phyloP scores from a whole-genome alignment of 2,113 vertebrate genomes.

The Chamaea fasciata region DNA sequence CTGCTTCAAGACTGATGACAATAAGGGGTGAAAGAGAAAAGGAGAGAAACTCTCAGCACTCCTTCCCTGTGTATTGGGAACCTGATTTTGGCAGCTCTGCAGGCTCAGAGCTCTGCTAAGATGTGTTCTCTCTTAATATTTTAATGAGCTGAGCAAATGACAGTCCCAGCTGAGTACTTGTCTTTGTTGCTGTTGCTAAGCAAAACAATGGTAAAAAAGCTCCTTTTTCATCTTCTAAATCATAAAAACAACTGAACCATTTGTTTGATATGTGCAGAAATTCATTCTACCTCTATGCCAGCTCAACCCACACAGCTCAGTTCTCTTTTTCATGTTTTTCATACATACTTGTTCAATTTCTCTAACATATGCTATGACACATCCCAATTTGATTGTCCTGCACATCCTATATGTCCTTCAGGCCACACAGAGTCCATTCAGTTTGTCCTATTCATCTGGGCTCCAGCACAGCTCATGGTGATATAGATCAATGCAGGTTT shows the following conservation, averaged over 20 bases:
- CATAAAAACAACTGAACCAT: constrained; percentile 15
- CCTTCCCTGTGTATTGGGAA: background rate
- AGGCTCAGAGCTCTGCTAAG: constrained; percentile 21
- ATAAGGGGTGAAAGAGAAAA: background rate
- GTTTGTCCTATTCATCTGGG: background rate
- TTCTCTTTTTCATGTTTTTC: background rate
- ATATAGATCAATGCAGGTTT: background rate
- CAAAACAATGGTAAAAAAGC: constrained; percentile 36
- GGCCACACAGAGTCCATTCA: background rate
- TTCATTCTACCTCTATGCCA: background rate
- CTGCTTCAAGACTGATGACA: background rate
- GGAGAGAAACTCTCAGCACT: background rate
- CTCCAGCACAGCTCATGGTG: background rate
- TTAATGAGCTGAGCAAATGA: constrained; percentile 63
- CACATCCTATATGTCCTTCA: background rate
- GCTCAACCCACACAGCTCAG: background rate
- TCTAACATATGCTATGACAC: background rate
- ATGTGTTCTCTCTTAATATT: constrained; percentile 63
- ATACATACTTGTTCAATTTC: background rate
- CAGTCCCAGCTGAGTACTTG: constrained; percentile 34
- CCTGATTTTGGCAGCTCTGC: constrained; percentile 47
- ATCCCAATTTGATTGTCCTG: background rate
- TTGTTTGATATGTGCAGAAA: constrained; percentile 22
- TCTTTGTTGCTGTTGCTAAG: constrained; percentile 65
- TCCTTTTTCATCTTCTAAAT: constrained; percentile 43